A percentile compares a stretch with the other conserved stretches of the same genome.
Evolutionary conservation across 2,113 vertebrate species (phyloP).

Genomic region (Pseudorectes ferrugineus): DNA sequence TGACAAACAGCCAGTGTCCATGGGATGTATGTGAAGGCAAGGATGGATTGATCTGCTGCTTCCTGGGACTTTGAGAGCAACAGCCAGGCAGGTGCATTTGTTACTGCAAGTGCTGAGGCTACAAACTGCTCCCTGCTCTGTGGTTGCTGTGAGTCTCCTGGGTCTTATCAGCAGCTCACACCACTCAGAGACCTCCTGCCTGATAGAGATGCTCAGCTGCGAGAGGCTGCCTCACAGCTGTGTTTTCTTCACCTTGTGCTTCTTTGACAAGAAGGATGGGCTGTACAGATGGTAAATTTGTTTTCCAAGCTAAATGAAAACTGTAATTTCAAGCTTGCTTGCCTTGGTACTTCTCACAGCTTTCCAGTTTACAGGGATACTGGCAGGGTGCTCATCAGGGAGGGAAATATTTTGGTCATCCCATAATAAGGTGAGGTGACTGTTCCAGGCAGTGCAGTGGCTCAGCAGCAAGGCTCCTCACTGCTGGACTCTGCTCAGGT

Average conservation of each 20-base stretch:
- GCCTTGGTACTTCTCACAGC: background rate
- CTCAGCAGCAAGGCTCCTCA: background rate
- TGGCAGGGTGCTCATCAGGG: background rate
- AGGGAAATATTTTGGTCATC: background rate
- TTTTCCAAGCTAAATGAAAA: background rate
- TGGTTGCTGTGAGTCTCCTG: background rate
- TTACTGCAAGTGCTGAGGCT: background rate
- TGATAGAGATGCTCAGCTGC: background rate
- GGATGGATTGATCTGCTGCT: background rate
- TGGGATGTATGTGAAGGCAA: background rate
- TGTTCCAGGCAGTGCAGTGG: background rate
- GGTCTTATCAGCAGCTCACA: conserved; percentile 27
- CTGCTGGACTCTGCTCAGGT: background rate
- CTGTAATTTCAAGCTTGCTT: background rate
- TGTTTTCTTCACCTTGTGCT: background rate
- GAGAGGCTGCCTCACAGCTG: background rate
- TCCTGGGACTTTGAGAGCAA: background rate
- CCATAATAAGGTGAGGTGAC: background rate
- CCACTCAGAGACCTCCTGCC: background rate
- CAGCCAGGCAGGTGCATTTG: background rate
- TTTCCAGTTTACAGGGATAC: background rate
- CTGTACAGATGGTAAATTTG: background rate
- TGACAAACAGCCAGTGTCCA: background rate
- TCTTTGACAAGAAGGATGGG: background rate
- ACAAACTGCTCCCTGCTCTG: background rate